Conservation (phyloP, 2,888 invertebrate genomes). For the Phengaris arion region DNA sequence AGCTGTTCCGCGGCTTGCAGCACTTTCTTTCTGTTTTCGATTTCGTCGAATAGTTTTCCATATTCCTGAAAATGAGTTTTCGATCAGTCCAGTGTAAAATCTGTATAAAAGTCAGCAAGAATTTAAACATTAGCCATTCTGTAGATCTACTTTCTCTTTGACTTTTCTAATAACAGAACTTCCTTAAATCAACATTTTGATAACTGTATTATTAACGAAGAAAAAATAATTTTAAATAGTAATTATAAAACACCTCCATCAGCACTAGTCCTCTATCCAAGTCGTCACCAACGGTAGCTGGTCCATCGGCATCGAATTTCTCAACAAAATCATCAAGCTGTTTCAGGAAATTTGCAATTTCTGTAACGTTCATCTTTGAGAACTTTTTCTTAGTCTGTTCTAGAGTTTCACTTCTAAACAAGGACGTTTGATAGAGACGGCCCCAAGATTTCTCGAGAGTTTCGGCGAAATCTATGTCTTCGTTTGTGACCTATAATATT, state of each 20-base stretch:
- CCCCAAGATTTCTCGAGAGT: constrained; percentile 85
- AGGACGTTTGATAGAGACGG: constrained; percentile 82
- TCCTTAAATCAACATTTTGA: no score
- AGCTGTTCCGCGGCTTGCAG: constrained; percentile 86
- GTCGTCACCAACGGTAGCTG: constrained; percentile 87
- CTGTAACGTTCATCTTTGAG: constrained; percentile 86
- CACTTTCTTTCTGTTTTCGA: constrained; percentile 82
- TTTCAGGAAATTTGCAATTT: constrained; percentile 84
- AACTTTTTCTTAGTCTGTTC: constrained; percentile 93
- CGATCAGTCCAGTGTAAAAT: no score
- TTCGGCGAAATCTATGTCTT: constrained; percentile 79
- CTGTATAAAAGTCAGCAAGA: no score
- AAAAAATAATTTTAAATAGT: no score
- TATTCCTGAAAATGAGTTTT: constrained; percentile 74
- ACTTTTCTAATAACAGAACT: no score
- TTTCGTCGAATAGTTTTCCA: constrained; percentile 80
- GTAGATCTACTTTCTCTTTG: no score
- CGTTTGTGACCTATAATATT: constrained; percentile 63
- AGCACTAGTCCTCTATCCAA: constrained; percentile 85
- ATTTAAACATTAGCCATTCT: no score
- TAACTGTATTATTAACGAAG: no score
- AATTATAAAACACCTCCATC: constrained; percentile 79
- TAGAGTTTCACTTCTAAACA: constrained; percentile 84
- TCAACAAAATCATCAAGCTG: constrained; percentile 84
- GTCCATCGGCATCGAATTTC: constrained; percentile 87